Base-by-base conservation (phyloP, 2,113 vertebrate genomes). In the Pelecanoides urinatrix region DNA sequence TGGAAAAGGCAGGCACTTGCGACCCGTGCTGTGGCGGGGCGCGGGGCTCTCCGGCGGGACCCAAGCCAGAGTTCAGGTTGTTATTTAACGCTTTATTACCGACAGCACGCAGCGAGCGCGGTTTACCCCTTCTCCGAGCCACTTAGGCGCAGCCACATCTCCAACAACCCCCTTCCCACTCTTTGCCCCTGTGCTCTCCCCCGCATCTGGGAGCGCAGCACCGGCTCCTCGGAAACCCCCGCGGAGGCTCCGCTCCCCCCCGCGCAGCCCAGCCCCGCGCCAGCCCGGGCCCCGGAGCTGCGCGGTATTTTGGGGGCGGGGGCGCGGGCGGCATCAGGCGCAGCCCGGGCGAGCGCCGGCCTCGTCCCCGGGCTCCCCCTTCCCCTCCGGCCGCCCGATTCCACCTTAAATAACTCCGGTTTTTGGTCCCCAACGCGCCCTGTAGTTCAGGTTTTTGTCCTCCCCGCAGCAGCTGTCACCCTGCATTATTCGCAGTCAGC, bases 401-500 rank as follows among this genome's bases (percentile, higher is more conserved):
- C 99, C 99, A 99, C 99, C 99, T 99, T 99, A 99, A 99, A 98
- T 98, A 97, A 98, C 95, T 96, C 94, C 96, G 98, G 98, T 97
- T 99, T 99, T 99, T 99, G 99, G 99, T 99, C 99, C 98, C 99
- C 98, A 98, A 98, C 98, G 99, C 99, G 98, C 99, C 99, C 99
- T 99, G 99, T 99, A 99, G 99, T 99, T 99, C 98, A 98, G 99
- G 98, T 98, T 99, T 98, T 99, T 99, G 99, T 99, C 99, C 99
- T 99, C 99, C 98, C 99, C 98, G 98, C 99, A 99, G 99, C 99
- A 99, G 99, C 99, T 99, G 99, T 99, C 99, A 99, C 99, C 99
- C 99, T 98, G 99, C 99, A 99, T 99, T 99, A 99, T 99, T 99
- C 99, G 99, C 99, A 99, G 99, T 99, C 99, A 99, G 99, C 99